Evolutionary conservation across 2,113 vertebrate species (phyloP).

Genomic region (Porphyrio hochstetteri): DNA sequence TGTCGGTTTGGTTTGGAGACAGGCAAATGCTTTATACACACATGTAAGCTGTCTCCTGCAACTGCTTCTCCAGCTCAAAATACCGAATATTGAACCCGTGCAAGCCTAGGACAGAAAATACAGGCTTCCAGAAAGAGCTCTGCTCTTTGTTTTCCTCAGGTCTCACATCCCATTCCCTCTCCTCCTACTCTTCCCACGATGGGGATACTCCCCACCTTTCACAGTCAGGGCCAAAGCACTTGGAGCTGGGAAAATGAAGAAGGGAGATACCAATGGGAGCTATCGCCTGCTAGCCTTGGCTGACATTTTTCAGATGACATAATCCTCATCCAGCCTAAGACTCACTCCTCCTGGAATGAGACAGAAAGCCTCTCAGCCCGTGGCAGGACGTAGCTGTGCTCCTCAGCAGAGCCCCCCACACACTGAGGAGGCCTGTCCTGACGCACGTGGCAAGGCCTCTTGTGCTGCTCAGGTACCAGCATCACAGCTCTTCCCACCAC

Average conservation of each 20-base stretch:
- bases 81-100: neutral
- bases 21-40: neutral
- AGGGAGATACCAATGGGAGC: accelerated
- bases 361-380: neutral
- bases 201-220: neutral
- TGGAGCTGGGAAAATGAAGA: neutral
- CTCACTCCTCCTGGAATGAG: neutral
- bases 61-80: neutral
- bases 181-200: neutral
- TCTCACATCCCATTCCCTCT: neutral
- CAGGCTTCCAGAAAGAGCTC: neutral
- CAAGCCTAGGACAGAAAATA: neutral
- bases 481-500: neutral
- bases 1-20: neutral
- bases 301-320: accelerated
- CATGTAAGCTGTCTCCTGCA: neutral
- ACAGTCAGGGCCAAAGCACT: neutral
- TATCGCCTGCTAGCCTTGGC: neutral
- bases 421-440: slow-evolving; percentile 49
- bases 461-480: slow-evolving; percentile 62
- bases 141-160: neutral
- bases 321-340: accelerated
- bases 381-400: slow-evolving; percentile 39
- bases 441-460: slow-evolving; percentile 57
- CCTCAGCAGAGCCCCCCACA: slow-evolving; percentile 68